These are phyloP conservation scores for Nannoperca obscura DNA, from an alignment of 2,797 vertebrate genomes.

Conservation along the genomic window DNA sequence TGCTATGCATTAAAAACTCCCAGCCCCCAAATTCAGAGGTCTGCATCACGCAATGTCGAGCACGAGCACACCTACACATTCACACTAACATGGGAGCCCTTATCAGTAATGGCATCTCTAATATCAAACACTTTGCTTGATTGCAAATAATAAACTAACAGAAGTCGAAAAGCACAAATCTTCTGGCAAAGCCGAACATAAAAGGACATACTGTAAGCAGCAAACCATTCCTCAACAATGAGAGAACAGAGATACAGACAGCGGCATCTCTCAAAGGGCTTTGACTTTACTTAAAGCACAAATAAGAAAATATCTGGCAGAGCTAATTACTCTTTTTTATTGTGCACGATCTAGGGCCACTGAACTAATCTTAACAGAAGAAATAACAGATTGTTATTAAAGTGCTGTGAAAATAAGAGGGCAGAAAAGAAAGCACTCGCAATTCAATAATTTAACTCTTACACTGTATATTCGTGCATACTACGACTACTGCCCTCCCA, in stretches of 20 bases:
- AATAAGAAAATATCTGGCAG: constrained; percentile 13
- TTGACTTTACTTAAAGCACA: neutral
- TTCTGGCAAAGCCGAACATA: constrained; percentile 6
- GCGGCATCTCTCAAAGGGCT: neutral
- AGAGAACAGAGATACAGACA: neutral
- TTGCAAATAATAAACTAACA: constrained; percentile 9
- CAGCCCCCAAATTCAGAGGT: neutral
- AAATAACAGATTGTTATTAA: neutral
- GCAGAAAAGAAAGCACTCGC: neutral
- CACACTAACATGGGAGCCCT: neutral
- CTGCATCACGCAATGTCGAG: constrained; percentile 6
- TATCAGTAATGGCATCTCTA: neutral
- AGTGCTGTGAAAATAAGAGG: neutral
- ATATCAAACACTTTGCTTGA: constrained; percentile 1
- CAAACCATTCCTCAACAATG: neutral
- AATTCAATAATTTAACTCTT: constrained; percentile 36
- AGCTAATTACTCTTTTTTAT: constrained; percentile 20
- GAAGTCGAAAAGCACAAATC: neutral
- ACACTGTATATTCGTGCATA: constrained; percentile 2
- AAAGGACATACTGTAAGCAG: neutral
- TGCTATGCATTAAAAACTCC: neutral
- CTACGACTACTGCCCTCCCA: neutral
- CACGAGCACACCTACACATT: neutral
- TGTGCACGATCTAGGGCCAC: constrained; percentile 3
- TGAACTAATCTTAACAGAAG: neutral